Percentiles rank a stretch among this genome's conserved stretches.
phyloP scores from a whole-genome alignment of 1,140 invertebrate genomes.

The Penaeus japonicus region DNA sequence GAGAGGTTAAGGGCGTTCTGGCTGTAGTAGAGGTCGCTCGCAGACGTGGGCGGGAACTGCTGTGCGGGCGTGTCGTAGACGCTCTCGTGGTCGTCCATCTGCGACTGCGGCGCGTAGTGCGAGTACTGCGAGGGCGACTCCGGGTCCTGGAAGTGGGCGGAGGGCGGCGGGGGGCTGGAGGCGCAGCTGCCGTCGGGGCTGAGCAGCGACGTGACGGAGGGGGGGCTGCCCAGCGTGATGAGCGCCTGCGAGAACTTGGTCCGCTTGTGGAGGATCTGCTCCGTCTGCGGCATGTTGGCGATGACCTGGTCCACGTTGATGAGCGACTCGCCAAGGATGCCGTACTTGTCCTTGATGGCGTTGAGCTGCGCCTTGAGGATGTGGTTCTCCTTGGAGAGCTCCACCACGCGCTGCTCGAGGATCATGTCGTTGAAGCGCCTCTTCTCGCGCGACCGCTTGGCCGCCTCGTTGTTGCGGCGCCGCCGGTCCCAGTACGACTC shows the following conservation, averaged over 20 bases:
- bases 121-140: slow-evolving; percentile 40
- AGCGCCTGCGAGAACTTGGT: slow-evolving; percentile 68
- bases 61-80: slow-evolving; percentile 27
- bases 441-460: slow-evolving; percentile 93
- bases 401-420: slow-evolving; percentile 89
- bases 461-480: slow-evolving; percentile 94
- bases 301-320: slow-evolving; percentile 88
- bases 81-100: slow-evolving; percentile 37
- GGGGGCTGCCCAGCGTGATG: slow-evolving; percentile 35
- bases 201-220: slow-evolving; percentile 52
- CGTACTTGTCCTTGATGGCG: slow-evolving; percentile 92
- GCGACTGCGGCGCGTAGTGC: slow-evolving; percentile 19
- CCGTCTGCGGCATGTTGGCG: slow-evolving; percentile 80
- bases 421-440: slow-evolving; percentile 96
- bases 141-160: slow-evolving; percentile 63
- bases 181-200: slow-evolving; percentile 7
- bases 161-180: background rate
- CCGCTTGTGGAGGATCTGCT: slow-evolving; percentile 82
- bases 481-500: slow-evolving; percentile 96
- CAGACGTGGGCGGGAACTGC: slow-evolving; percentile 27
- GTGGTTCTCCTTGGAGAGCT: slow-evolving; percentile 94
- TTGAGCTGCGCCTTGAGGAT: slow-evolving; percentile 90
- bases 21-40: slow-evolving; percentile 38
- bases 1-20: slow-evolving; percentile 55
- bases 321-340: slow-evolving; percentile 84